Percentiles rank a stretch among this genome's conserved stretches.
Conservation (phyloP, 2,113 vertebrate genomes). For the Guaruba guarouba region DNA sequence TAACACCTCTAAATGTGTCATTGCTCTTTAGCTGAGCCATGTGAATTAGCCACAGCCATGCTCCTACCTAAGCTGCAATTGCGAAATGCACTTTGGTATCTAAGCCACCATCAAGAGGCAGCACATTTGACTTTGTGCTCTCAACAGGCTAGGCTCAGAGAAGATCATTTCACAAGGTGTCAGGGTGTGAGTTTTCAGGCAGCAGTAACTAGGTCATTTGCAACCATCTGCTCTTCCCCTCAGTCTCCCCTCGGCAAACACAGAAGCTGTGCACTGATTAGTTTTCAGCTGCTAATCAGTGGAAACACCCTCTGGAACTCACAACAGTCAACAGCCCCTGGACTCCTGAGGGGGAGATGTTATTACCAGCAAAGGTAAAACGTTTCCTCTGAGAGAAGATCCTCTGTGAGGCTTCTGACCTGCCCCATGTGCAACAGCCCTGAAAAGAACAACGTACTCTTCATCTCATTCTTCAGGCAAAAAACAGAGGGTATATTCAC, state of each 20-base stretch:
- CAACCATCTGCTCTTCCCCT: conserved; percentile 38
- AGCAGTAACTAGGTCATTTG: conserved; percentile 45
- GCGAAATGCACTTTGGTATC: conserved; percentile 10
- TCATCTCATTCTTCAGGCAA: background rate
- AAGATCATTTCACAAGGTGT: background rate
- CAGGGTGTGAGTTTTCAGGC: conserved; percentile 15
- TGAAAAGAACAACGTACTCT: background rate
- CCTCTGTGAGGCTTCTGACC: background rate
- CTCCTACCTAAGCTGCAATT: background rate
- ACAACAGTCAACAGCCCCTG: background rate
- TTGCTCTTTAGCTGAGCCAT: background rate
- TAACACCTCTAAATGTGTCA: background rate
- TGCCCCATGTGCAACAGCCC: accelerated
- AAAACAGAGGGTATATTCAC: background rate
- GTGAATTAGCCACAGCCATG: background rate
- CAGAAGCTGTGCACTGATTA: background rate
- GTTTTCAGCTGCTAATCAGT: conserved; percentile 20
- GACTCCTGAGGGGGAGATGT: background rate
- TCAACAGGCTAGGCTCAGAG: background rate
- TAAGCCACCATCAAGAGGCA: background rate
- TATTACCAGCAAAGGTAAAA: background rate
- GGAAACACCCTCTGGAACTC: background rate
- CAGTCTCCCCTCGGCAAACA: background rate
- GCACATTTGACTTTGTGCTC: conserved; percentile 15
- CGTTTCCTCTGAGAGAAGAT: background rate